phyloP scores from a whole-genome alignment of 2,797 vertebrate species.

The Neoniphon sammara region DNA sequence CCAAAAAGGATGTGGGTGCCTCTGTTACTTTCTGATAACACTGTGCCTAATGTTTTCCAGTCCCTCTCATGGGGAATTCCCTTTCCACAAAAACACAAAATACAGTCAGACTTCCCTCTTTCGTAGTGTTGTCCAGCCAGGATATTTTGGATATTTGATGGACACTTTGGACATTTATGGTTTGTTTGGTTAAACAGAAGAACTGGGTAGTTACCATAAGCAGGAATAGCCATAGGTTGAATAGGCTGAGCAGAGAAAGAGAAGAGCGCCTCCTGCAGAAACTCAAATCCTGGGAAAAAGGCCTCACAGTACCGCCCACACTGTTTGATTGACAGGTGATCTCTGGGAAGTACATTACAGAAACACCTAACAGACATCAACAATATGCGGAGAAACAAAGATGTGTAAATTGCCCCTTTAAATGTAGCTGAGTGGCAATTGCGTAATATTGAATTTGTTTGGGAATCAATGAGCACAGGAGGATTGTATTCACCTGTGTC shows the following conservation, averaged over 20 bases:
- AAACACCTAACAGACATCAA: too few species aligned
- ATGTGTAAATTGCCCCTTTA: too few species aligned
- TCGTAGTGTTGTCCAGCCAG: constrained; percentile 8
- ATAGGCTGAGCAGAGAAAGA: constrained; percentile 22
- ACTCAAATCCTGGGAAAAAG: not conserved
- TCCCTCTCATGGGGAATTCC: constrained; percentile 32
- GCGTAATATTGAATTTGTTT: too few species aligned
- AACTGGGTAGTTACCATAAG: constrained; percentile 28
- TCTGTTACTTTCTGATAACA: constrained; percentile 43
- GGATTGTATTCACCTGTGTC: not conserved
- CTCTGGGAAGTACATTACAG: too few species aligned
- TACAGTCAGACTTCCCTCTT: constrained; percentile 49
- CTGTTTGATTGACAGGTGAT: too few species aligned
- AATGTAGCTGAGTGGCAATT: too few species aligned
- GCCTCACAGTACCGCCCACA: too few species aligned
- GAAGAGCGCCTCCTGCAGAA: constrained; percentile 55
- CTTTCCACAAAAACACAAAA: constrained; percentile 40
- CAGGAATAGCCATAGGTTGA: constrained; percentile 1
- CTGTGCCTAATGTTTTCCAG: constrained; percentile 23
- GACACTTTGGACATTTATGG: too few species aligned
- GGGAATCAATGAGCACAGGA: too few species aligned
- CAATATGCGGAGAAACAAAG: too few species aligned
- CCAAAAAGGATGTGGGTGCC: constrained; percentile 1
- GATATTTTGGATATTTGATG: not conserved
- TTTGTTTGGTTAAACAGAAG: not conserved